Evolutionary conservation across 2,888 invertebrate species (phyloP), one percentile per base, ranked within the genome.

Genomic region (Cheilosia vulpina): DNA sequence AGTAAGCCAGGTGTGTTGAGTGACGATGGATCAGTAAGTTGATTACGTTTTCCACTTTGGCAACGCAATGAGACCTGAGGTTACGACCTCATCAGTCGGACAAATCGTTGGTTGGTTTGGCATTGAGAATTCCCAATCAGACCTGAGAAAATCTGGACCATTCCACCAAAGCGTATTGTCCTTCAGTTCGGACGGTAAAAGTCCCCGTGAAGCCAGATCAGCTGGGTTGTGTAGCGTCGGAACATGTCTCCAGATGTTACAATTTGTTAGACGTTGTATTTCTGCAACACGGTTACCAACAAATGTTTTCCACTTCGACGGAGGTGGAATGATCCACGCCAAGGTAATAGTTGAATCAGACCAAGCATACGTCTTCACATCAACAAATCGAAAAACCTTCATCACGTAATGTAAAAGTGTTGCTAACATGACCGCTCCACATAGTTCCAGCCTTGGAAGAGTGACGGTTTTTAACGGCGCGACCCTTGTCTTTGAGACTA

Each of bases 201-300:
- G 31, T 27, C 84, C 83, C 24, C 85, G 43, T 9, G 87, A 62
- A 27, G 85, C 72, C 6, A 87, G 31, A 68, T 88, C 87, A 0
- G 87, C 87, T n/a, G 87, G 78, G 47, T 88, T 87, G n/a, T 69
- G 34, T 62, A 88, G 80, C 0, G 87, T 83, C 9, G 87, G 76
- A 52, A 87, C 75, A 50, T 88, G 76, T 27, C 68, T 76, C 84
- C 87, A 87, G 21, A 53, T 19, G 2, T 55, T 19, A 21, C 47
- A 57, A n/a, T 15, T 24, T n/a, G 78, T 73, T 1, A 62, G 17
- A 3, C 72, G 24, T 55, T 81, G 80, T 9, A 87, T 72, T 50
- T 83, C 79, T 2, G 83, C 55, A 4, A 83, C 83, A 13, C 87
- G 53, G 53, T 88, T 87, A 13, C 75, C 19, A 1, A 45, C 60